These are phyloP conservation scores for Lycopodina hypogea DNA, from an alignment of 37 sponge, comb jelly and placozoan genomes.

Conservation along the genomic window DNA sequence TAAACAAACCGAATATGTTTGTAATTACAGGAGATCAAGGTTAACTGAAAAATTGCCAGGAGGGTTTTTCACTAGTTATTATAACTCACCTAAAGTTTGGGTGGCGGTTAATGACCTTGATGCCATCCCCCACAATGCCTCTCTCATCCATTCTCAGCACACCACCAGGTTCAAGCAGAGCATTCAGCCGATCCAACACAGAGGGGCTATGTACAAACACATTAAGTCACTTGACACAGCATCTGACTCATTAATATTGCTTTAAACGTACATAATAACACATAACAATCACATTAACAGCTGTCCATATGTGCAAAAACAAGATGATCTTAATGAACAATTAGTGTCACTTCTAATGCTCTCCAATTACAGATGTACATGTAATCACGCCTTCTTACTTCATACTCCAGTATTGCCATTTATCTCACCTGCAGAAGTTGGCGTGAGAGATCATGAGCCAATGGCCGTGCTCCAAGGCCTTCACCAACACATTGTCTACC, in stretches of 20 bases:
- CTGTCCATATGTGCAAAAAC: too few relatives aligned
- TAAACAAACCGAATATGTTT: too few relatives aligned
- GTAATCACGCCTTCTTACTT: background rate
- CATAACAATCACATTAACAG: too few relatives aligned
- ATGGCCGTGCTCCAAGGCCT: slow-evolving; percentile 77
- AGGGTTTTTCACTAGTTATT: background rate
- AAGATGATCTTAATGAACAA: too few relatives aligned
- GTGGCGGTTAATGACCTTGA: slow-evolving; percentile 76
- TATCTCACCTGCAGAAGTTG: slow-evolving; percentile 81
- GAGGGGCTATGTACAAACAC: slow-evolving; percentile 62
- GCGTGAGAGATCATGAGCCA: slow-evolving; percentile 93
- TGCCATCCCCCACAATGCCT: slow-evolving; percentile 65
- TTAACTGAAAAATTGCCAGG: too few relatives aligned
- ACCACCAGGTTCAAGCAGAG: slow-evolving; percentile 88
- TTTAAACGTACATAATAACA: too few relatives aligned
- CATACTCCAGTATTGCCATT: too few relatives aligned
- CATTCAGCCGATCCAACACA: slow-evolving; percentile 93
- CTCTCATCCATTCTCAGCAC: slow-evolving; percentile 81
- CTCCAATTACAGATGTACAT: background rate
- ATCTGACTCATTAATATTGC: too few relatives aligned
- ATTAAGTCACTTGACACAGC: background rate
- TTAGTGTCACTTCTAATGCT: too few relatives aligned
- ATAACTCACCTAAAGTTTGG: slow-evolving; percentile 78
- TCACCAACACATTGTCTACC: slow-evolving; percentile 89
- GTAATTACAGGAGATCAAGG: too few relatives aligned